Base-by-base conservation (phyloP, 2,888 invertebrate genomes). In the Aproaerema taeniolella region DNA sequence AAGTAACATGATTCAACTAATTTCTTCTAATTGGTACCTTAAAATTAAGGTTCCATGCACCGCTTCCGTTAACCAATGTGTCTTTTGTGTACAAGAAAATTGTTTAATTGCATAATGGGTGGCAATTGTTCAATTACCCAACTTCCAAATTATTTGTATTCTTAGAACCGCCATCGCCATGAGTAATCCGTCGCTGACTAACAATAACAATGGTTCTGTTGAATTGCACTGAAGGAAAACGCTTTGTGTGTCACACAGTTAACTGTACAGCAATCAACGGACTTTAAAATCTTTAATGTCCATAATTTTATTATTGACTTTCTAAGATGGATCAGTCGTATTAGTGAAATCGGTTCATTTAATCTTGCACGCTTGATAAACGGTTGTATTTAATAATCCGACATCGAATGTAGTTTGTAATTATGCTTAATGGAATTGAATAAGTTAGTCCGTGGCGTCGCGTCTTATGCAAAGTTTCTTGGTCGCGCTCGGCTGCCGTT, bases 81-180 rank as follows among this genome's bases (percentile, higher is more conserved):
- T 53, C 45, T 43, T 50, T n/a, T 51, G 46, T 43, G 35, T 49
- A 57, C 58, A 55, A 55, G 56, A 61, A 59, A 69, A 39, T 39
- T 43, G 33, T 40, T 39, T 43, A 55, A 62, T 79, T 79, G 67
- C 71, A 67, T 79, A 78, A 82, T 76, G 62, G 67, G 37, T 41
- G 38, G 33, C 60, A 69, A 67, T 69, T 67, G 61, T 53, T 43
- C 58, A 61, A 61, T 68, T 64, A 59, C 55, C 47, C 55, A 54
- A 67, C 59, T 64, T 64, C 55, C 47, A 33, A 47, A 53, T 52
- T 50, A 49, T 55, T 52, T 55, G 53, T 57, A 61, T 72, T 67
- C 58, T 52, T 49, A 47, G 67, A 65, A 67, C 43, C 49, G 43
- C 46, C 46, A 52, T 62, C 49, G 43, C 46, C 46, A 52, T 62